Base-by-base conservation (phyloP, 2,888 invertebrate genomes). In the Bombylius discolor region DNA sequence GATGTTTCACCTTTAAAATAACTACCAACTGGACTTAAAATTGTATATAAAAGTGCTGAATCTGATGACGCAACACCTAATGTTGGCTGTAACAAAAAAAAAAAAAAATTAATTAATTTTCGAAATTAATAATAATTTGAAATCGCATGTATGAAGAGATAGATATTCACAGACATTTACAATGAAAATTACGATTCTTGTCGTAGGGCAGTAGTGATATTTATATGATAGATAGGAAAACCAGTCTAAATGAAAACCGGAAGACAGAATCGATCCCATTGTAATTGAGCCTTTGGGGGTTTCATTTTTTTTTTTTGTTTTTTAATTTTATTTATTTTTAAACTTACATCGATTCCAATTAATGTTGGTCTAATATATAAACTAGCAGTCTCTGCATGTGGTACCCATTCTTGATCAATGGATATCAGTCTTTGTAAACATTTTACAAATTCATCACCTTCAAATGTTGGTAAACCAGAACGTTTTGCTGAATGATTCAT, bases 391-490 rank as follows among this genome's bases (percentile, higher is more conserved):
- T 88, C 86, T 11, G 87, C 84, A 71, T 92, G 87, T 8, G 99
- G 99, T 9, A 99, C 95, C 98, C 98, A 99, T 75, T 96, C 96
- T 67, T 90, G 88, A 71, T 99, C 99, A 61, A 99, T 85, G 66
- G 85, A 82, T 55, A 99, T 78, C 59, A 98, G 78, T 65, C 92
- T 82, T 64, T 83, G 80, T 48, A 99, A 76, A 69, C 95, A 92
- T 66, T 87, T 81, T 55, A 94, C 80, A 61, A 97, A 77, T 73
- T 99, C 95, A 6, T 82, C 77, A 1, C 85, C 83, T 68, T 92
- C 88, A 74, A 99, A 99, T 53, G 81, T 83, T 23, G 99, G 98
- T 59, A 99, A 76, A 33, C 91, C 88, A 13, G 90, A 82, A 64
- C 95, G 80, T 62, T 81, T 73, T 0, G 98, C 94, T 3, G 95